A percentile compares a stretch with the other conserved stretches of the same genome.
Conservation (phyloP, 2,113 vertebrate species). For the Varanus salvator region DNA sequence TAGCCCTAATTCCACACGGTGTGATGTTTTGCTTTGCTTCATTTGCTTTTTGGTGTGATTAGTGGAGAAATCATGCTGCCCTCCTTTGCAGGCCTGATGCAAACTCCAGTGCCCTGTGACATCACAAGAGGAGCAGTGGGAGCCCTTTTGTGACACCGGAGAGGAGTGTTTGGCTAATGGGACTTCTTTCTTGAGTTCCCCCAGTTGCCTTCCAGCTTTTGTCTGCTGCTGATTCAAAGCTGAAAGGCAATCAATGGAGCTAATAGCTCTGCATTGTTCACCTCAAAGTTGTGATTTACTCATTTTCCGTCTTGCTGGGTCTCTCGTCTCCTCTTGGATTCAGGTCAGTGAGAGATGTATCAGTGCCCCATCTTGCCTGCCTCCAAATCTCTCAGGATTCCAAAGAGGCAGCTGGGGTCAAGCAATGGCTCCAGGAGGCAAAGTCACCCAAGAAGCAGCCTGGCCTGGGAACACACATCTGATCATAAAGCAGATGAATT, state of each 20-base stretch:
- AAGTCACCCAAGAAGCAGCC: constrained; percentile 60
- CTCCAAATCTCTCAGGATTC: constrained; percentile 40
- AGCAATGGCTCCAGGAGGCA: constrained; percentile 42
- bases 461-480: constrained; percentile 23
- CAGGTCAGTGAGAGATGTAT: constrained; percentile 57
- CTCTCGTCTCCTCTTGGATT: constrained; percentile 62
- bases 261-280: constrained; percentile 70
- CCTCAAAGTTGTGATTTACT: constrained; percentile 70
- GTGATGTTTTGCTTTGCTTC: not conserved
- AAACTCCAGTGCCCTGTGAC: constrained; percentile 28
- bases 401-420: constrained; percentile 40
- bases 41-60: not conserved
- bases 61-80: not conserved
- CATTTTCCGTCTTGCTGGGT: constrained; percentile 54
- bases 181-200: constrained; percentile 61
- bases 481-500: not conserved
- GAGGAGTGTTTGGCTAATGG: constrained; percentile 55
- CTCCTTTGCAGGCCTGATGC: not conserved
- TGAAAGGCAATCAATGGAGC: constrained; percentile 67
- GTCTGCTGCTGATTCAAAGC: constrained; percentile 53
- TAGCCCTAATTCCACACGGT: not conserved
- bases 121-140: not conserved
- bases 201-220: constrained; percentile 54
- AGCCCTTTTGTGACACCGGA: not conserved
- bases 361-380: not conserved